Evolutionary conservation across 2,113 vertebrate species (phyloP).

Genomic region (Mohoua ochrocephala): DNA sequence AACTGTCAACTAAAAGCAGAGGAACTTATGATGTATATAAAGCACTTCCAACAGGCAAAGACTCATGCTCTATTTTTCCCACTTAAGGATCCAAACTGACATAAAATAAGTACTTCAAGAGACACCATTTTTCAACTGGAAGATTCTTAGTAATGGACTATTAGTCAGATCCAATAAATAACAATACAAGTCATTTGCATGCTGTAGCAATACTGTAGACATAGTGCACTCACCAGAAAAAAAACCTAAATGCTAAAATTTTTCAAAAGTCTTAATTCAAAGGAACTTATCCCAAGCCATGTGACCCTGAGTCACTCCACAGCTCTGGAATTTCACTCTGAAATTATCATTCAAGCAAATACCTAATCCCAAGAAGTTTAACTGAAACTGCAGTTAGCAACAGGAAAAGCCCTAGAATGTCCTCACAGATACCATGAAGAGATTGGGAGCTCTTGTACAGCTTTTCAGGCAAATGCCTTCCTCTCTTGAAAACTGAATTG

Average conservation of each 20-base stretch:
- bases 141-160: neutral
- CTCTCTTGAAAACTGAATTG: neutral
- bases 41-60: neutral
- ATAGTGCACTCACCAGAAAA: neutral
- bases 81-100: neutral
- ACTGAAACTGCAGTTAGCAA: neutral
- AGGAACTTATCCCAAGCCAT: neutral
- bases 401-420: neutral
- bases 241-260: neutral
- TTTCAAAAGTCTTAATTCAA: neutral
- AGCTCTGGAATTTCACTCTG: neutral
- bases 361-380: neutral
- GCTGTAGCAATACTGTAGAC: neutral
- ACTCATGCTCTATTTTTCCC: neutral
- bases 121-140: neutral
- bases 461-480: neutral
- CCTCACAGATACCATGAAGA: neutral
- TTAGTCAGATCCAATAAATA: slow-evolving; percentile 5
- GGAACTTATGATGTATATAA: neutral
- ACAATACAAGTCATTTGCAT: neutral
- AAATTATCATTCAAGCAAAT: neutral
- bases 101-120: neutral
- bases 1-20: neutral
- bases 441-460: neutral
- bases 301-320: neutral